Conservation (phyloP, 37 sponge, comb jelly and placozoan species). For the Bolinopsis microptera region DNA sequence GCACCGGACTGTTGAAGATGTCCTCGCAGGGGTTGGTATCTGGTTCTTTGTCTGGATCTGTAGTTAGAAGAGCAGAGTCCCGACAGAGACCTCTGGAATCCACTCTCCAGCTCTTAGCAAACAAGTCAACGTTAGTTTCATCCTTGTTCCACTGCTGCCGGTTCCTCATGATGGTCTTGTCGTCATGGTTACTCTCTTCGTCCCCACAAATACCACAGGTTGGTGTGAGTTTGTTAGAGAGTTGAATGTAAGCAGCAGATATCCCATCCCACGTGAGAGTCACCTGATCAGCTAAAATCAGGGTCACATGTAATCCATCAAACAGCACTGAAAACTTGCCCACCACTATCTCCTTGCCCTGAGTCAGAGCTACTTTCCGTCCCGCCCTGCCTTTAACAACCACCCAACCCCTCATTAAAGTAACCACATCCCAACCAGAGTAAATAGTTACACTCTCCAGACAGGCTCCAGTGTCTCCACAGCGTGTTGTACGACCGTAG, state of each 20-base stretch:
- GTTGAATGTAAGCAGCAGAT: neutral
- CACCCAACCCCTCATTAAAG: conserved; percentile 21
- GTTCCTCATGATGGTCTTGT: neutral
- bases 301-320: conserved; percentile 20
- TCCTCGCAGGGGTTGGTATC: neutral
- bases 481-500: neutral
- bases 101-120: neutral
- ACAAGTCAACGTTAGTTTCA: neutral
- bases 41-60: neutral
- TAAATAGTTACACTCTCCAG: conserved; percentile 14
- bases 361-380: neutral
- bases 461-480: neutral
- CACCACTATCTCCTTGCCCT: neutral
- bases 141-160: neutral
- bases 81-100: neutral
- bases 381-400: neutral
- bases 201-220: conserved; percentile 28
- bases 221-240: neutral
- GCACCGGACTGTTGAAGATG: neutral
- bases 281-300: neutral
- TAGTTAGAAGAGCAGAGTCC: neutral
- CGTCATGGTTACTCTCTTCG: neutral
- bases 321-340: neutral
- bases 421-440: neutral
- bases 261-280: neutral